Evolutionary conservation across 2,113 vertebrate species (phyloP), one percentile per base, ranked within the genome.

Genomic region (Coreoperca whiteheadi): DNA sequence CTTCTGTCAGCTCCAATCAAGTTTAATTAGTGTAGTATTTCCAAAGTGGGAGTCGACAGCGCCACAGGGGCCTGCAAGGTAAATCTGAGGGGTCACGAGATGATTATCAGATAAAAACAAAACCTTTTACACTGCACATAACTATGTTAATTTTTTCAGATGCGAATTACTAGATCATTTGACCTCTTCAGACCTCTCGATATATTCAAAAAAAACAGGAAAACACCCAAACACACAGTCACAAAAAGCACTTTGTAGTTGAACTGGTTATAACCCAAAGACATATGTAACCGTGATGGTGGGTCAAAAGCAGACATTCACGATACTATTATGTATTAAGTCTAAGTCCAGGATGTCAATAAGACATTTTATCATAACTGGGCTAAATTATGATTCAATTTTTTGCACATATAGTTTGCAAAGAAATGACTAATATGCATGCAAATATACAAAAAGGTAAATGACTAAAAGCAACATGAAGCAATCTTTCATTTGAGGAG

Each of bases 11-110:
- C 70, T 43, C 20, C 34, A 34, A 11, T 72, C 71, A 14, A 6
- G 37, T 71, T 84, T 77, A 70, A 88, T 80, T 83, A 81, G 63
- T 84, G 18, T 71, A 79, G 60, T 21, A 57, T 66, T 34, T 37
- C 12, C 56, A 72, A 63, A 56, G 7, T 46, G 10, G 41, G 69
- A 69, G 32, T 34, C 1, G 39, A 82, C n/a, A 28, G 2, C 1
- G 2, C 37, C 14, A 57, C 12, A 43, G 5, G 20, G 14, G 80
- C 21, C 11, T 1, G 21, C 21, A 43, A 51, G 57, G 51, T 57
- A 43, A 83, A 77, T 69, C 56, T 30, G 2, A 81, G 48, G 48
- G 65, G 56, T 78, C 75, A 77, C 53, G 50, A 65, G 28, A 51
- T 21, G 21, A 86, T 88, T 67, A 75, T 69, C 7, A 23, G 30